Conservation (phyloP, 2,797 vertebrate genomes). For the Sylvilagus floridanus region DNA sequence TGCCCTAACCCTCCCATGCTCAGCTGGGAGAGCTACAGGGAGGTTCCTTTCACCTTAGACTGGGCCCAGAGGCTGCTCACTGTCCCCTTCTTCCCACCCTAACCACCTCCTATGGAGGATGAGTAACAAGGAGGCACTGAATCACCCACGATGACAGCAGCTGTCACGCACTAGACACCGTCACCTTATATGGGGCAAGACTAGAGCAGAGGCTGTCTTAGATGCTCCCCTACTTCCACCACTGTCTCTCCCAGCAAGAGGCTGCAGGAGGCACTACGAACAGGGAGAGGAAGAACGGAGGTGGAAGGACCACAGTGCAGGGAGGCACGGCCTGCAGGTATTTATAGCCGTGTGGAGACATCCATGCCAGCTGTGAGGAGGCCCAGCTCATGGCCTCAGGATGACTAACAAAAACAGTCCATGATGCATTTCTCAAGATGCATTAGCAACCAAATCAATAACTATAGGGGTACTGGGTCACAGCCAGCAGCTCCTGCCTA, state of each 20-base stretch:
- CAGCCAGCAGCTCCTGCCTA: slow-evolving; percentile 62
- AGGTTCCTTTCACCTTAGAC: slow-evolving; percentile 37
- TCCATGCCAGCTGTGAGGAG: background rate
- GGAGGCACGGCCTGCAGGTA: background rate
- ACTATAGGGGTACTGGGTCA: slow-evolving; percentile 50
- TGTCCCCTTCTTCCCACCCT: slow-evolving; percentile 55
- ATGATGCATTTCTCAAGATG: slow-evolving; percentile 39
- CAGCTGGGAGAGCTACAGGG: background rate
- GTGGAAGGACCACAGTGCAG: background rate
- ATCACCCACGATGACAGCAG: slow-evolving; percentile 48
- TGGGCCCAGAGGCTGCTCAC: slow-evolving; percentile 21
- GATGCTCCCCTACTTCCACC: slow-evolving; percentile 2
- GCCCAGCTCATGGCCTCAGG: slow-evolving; percentile 6
- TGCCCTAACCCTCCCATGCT: background rate
- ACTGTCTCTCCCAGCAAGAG: background rate
- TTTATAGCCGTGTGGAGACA: background rate
- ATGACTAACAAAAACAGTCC: slow-evolving; percentile 53
- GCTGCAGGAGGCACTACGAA: background rate
- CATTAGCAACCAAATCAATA: slow-evolving; percentile 77
- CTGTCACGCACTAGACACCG: slow-evolving; percentile 42
- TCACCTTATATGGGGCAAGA: slow-evolving; percentile 61
- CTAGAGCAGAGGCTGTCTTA: slow-evolving; percentile 19
- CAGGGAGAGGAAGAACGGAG: background rate
- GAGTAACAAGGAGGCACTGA: slow-evolving; percentile 65
- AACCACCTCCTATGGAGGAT: background rate